These are phyloP conservation scores for Oreochromis mossambicus DNA, from an alignment of 2,797 vertebrate species.

Conservation along the genomic window DNA sequence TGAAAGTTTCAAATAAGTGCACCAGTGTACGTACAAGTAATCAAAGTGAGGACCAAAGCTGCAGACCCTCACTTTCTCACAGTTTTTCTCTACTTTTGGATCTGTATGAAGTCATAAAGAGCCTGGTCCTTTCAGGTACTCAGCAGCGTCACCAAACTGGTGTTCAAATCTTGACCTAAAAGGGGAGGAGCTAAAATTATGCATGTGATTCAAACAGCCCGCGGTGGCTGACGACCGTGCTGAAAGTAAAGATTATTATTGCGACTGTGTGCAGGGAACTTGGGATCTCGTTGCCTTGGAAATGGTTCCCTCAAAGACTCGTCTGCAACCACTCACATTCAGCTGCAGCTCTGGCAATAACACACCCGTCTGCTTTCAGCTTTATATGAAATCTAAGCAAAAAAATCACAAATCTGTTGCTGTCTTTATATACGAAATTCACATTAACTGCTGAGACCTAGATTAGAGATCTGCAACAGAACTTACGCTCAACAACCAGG, in stretches of 20 bases:
- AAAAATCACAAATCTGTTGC: rapidly evolving
- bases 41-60: not conserved
- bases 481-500: too few relatives aligned
- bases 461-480: not conserved
- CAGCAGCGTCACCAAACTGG: not conserved
- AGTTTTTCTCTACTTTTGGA: not conserved
- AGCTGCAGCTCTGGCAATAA: rapidly evolving
- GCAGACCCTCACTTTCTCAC: not conserved
- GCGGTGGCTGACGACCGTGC: rapidly evolving
- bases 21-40: rapidly evolving
- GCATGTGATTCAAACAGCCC: not conserved
- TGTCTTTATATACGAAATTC: not conserved
- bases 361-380: rapidly evolving
- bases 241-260: not conserved
- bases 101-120: not conserved
- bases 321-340: not conserved
- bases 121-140: not conserved
- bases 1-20: not conserved
- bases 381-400: not conserved
- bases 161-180: not conserved
- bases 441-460: not conserved
- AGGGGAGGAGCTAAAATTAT: not conserved
- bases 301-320: not conserved
- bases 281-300: not conserved
- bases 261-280: not conserved